Conservation (phyloP, 1,140 invertebrate genomes). For the Aphaenogaster rudis region DNA sequence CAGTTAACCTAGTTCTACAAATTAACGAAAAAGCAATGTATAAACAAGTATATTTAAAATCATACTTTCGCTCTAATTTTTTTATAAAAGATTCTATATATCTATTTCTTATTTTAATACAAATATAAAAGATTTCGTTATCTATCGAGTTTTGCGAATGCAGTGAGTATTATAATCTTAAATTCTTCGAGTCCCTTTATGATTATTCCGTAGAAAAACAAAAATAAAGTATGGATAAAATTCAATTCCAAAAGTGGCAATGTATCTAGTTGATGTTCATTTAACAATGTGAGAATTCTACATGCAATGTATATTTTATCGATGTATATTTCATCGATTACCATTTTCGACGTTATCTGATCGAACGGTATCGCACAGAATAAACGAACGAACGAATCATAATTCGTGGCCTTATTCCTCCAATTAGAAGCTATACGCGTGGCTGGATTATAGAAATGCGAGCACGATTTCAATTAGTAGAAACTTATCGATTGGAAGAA, state of each 20-base stretch:
- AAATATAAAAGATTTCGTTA: background rate
- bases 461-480: constrained; percentile 58
- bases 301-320: background rate
- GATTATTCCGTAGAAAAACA: constrained; percentile 1
- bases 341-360: constrained; percentile 21
- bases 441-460: constrained; percentile 37
- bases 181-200: background rate
- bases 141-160: background rate
- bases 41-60: background rate
- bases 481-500: constrained; percentile 58
- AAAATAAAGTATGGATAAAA: background rate
- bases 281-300: constrained; percentile 37
- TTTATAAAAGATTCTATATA: background rate
- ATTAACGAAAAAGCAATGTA: background rate
- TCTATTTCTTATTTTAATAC: background rate
- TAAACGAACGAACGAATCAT: constrained; percentile 48
- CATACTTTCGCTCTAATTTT: background rate
- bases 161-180: background rate
- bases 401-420: constrained; percentile 48
- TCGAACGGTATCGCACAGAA: constrained; percentile 14
- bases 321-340: constrained; percentile 17
- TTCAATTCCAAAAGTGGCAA: background rate
- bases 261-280: background rate
- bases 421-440: constrained; percentile 40
- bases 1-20: background rate